phyloP scores from a whole-genome alignment of 2,113 vertebrate genomes.

The Hemiprocne comata region DNA sequence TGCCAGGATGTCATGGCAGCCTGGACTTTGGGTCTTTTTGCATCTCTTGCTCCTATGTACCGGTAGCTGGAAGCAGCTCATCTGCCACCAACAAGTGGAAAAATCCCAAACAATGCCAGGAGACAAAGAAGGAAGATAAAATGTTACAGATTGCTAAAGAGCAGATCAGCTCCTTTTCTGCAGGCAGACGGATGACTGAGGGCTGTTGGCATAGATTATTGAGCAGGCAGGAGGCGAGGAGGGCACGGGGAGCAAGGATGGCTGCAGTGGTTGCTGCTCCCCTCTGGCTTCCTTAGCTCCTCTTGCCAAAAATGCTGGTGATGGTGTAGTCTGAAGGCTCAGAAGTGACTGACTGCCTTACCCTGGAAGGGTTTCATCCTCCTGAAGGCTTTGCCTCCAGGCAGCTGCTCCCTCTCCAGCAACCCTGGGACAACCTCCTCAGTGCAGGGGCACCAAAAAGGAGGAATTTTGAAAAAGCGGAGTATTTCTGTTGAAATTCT shows the following conservation, averaged over 20 bases:
- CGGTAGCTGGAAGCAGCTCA: background rate
- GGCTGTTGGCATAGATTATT: background rate
- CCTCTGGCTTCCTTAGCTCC: background rate
- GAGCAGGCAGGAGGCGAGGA: background rate
- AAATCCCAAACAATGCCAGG: background rate
- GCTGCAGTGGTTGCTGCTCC: background rate
- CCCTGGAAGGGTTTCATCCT: background rate
- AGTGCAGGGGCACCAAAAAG: background rate
- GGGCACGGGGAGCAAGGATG: rapidly evolving
- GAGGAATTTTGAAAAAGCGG: background rate
- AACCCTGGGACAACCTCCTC: background rate
- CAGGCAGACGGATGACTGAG: rapidly evolving
- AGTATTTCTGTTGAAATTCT: background rate
- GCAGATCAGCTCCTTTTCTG: background rate
- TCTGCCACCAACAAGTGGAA: rapidly evolving
- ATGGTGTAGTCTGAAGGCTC: background rate
- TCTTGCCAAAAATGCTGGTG: background rate
- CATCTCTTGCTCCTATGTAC: rapidly evolving
- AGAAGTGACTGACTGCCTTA: background rate
- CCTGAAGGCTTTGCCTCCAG: background rate
- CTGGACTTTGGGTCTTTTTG: background rate
- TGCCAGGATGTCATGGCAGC: background rate
- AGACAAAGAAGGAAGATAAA: background rate
- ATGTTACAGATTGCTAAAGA: background rate
- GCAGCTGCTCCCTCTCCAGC: background rate